Evolutionary conservation across 53 echinoderm and acorn worm genomes (phyloP).

Genomic region (Hippasteria phrygiana): DNA sequence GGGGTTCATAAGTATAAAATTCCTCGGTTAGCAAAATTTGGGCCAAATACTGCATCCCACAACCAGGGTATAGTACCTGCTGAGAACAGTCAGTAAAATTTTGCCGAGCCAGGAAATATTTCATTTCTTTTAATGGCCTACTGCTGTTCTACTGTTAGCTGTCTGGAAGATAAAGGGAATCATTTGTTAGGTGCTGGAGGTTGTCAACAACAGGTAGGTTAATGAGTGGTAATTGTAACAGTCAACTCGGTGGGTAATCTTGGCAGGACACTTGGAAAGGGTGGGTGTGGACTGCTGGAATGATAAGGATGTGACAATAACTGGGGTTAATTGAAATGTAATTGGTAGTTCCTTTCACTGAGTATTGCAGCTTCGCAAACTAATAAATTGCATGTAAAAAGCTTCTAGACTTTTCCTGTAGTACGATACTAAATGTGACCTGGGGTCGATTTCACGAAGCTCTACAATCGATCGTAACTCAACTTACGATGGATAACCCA

Average conservation of each 20-base stretch:
- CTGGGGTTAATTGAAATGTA: slow-evolving; percentile 24
- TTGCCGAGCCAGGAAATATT: slow-evolving; percentile 31
- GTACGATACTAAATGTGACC: too few species aligned
- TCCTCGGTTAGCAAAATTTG: too few species aligned
- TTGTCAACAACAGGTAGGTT: neutral
- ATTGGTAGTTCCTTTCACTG: slow-evolving; percentile 65
- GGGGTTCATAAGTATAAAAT: too few species aligned
- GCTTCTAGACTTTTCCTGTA: neutral
- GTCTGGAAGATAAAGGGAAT: slow-evolving; percentile 8
- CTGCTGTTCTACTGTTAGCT: neutral
- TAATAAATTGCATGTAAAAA: too few species aligned
- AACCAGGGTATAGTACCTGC: too few species aligned
- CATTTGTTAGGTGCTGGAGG: neutral
- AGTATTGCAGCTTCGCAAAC: too few species aligned
- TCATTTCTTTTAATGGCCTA: slow-evolving; percentile 11
- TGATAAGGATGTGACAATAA: slow-evolving; percentile 65
- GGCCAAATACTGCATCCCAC: too few species aligned
- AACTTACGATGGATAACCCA: too few species aligned
- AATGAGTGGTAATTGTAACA: slow-evolving; percentile 54
- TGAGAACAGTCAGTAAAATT: too few species aligned
- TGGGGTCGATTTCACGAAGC: too few species aligned
- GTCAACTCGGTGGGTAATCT: slow-evolving; percentile 17
- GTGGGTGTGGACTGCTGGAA: slow-evolving; percentile 7
- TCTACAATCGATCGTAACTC: too few species aligned
- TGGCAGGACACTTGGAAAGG: neutral